Evolutionary conservation across 2,113 vertebrate species (phyloP).

Genomic region (Lates calcarifer): DNA sequence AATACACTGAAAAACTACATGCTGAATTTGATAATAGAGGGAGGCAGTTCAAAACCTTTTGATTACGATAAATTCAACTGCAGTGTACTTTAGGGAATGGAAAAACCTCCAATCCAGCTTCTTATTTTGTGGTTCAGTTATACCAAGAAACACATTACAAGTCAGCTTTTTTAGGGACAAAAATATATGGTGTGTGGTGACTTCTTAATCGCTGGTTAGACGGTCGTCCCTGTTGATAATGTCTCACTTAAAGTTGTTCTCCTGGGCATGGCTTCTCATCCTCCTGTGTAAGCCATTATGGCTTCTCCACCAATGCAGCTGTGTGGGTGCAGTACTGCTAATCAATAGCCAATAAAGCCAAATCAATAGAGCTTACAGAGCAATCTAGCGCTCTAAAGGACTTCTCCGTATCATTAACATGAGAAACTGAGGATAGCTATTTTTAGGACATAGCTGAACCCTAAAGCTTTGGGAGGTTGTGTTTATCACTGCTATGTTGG

Average conservation of each 20-base stretch:
- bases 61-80: not conserved
- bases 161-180: not conserved
- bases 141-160: not conserved
- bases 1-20: constrained; percentile 18
- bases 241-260: constrained; percentile 25
- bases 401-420: constrained; percentile 22
- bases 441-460: constrained; percentile 8
- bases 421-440: constrained; percentile 15
- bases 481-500: not conserved
- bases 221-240: constrained; percentile 11
- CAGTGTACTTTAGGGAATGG: not conserved
- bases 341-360: constrained; percentile 73
- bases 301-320: constrained; percentile 41
- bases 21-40: constrained; percentile 22
- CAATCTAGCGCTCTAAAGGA: constrained; percentile 44
- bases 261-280: constrained; percentile 16
- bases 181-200: not conserved
- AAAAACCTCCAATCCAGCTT: not conserved
- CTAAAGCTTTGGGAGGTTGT: not conserved
- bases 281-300: constrained; percentile 24
- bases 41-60: constrained; percentile 19
- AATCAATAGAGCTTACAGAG: constrained; percentile 69
- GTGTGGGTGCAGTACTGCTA: constrained; percentile 35
- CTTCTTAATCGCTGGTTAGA: constrained; percentile 18
- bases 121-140: not conserved